These are phyloP conservation scores for Platyrinchus mystaceus DNA, from an alignment of 2,797 vertebrate species.

Conservation along the genomic window DNA sequence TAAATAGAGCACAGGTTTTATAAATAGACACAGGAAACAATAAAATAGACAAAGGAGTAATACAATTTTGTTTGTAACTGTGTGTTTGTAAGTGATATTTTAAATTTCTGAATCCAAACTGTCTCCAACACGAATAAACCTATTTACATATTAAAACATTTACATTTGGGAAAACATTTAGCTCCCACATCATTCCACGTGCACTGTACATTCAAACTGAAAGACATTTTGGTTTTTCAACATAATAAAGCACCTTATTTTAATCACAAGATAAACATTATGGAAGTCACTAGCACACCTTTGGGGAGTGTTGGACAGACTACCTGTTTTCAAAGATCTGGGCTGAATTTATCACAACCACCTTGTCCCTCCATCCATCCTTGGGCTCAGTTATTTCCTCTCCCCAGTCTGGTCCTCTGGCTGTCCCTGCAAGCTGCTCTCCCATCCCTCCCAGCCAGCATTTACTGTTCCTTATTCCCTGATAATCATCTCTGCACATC, in stretches of 20 bases:
- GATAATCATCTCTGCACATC: neutral
- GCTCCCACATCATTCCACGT: slow-evolving; percentile 36
- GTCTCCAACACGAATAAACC: neutral
- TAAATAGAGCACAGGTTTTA: slow-evolving; percentile 65
- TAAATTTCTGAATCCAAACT: slow-evolving; percentile 35
- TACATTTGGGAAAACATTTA: slow-evolving; percentile 33
- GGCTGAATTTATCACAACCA: neutral
- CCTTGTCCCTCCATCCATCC: rapidly evolving
- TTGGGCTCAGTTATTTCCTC: neutral
- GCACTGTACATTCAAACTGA: slow-evolving; percentile 51
- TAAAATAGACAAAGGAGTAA: slow-evolving; percentile 62
- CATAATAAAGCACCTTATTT: slow-evolving; percentile 68
- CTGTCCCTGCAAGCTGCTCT: neutral
- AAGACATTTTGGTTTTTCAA: slow-evolving; percentile 58
- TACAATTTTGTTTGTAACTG: slow-evolving; percentile 19
- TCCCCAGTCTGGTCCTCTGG: neutral
- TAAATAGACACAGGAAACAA: slow-evolving; percentile 60
- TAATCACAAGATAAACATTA: slow-evolving; percentile 51
- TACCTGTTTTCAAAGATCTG: neutral
- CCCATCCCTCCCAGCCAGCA: neutral
- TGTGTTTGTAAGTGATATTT: neutral
- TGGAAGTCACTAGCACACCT: neutral
- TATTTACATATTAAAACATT: slow-evolving; percentile 54
- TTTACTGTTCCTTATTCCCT: neutral
- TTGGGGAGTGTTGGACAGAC: neutral